These are phyloP conservation scores for Dryobates pubescens DNA, from an alignment of 2,797 vertebrate genomes.

Conservation along the genomic window DNA sequence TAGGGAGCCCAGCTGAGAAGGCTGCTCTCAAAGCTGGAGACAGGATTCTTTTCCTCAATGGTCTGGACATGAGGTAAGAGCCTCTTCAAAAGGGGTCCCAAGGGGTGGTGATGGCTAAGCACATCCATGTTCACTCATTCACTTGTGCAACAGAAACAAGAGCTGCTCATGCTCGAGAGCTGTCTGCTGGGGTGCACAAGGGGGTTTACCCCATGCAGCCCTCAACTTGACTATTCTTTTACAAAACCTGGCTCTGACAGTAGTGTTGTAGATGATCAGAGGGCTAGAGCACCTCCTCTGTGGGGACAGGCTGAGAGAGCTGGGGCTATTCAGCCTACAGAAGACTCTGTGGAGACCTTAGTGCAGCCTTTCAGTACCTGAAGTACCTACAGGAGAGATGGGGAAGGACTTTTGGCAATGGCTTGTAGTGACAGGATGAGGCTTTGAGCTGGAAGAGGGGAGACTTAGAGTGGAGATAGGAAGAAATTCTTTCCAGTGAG, in stretches of 20 bases:
- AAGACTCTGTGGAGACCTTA: too few species aligned
- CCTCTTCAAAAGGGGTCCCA: neutral
- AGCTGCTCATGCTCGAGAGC: neutral
- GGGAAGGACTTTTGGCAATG: too few species aligned
- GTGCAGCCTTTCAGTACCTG: too few species aligned
- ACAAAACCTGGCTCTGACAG: neutral
- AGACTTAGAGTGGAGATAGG: too few species aligned
- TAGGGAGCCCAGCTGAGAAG: slow-evolving; percentile 95
- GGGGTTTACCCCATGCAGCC: too few species aligned
- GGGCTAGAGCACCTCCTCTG: too few species aligned
- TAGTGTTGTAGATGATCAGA: neutral
- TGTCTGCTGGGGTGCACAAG: fast-evolving
- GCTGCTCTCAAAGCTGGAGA: slow-evolving; percentile 93
- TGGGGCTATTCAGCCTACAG: too few species aligned
- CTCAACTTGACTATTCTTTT: neutral
- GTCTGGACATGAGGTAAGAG: slow-evolving; percentile 96
- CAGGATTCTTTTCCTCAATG: slow-evolving; percentile 96
- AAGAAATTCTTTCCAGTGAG: too few species aligned
- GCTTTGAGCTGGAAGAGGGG: too few species aligned
- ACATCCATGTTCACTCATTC: fast-evolving
- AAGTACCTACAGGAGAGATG: too few species aligned
- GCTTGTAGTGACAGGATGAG: too few species aligned
- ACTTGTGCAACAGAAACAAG: fast-evolving
- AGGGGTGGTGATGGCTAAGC: neutral
- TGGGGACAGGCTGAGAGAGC: too few species aligned